Evolutionary conservation across 2,797 vertebrate genomes (phyloP).

Genomic region (Bradypus variegatus): DNA sequence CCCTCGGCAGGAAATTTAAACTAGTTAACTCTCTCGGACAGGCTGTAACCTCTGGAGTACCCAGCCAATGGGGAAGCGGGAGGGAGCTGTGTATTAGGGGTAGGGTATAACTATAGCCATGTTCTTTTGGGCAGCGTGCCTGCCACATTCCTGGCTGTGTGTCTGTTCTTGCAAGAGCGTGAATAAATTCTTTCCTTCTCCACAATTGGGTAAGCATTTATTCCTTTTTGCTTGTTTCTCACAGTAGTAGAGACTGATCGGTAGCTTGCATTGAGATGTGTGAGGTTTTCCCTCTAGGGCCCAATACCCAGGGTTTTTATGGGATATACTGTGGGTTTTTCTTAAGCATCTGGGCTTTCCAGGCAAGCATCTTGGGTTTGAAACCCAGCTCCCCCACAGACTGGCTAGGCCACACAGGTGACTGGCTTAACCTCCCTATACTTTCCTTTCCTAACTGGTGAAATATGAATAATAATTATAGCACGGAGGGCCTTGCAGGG

Average conservation of each 20-base stretch:
- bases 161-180: too few species aligned
- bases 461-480: not conserved
- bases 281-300: not conserved
- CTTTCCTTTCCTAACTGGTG: not conserved
- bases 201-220: too few species aligned
- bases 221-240: too few species aligned
- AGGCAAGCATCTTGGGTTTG: not conserved
- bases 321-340: not conserved
- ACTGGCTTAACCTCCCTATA: not conserved
- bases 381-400: not conserved
- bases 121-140: too few species aligned
- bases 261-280: accelerated
- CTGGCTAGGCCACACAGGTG: not conserved
- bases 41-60: too few species aligned
- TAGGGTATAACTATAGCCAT: too few species aligned
- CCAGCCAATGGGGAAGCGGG: too few species aligned
- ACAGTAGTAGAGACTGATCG: not conserved
- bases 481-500: not conserved
- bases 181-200: too few species aligned
- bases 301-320: not conserved
- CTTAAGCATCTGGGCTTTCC: not conserved
- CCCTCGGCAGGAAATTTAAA: too few species aligned
- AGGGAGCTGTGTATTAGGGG: too few species aligned
- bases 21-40: too few species aligned
- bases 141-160: too few species aligned